These are phyloP conservation scores for Mastomys coucha DNA, from an alignment of 2,113 vertebrate species.

Conservation along the genomic window DNA sequence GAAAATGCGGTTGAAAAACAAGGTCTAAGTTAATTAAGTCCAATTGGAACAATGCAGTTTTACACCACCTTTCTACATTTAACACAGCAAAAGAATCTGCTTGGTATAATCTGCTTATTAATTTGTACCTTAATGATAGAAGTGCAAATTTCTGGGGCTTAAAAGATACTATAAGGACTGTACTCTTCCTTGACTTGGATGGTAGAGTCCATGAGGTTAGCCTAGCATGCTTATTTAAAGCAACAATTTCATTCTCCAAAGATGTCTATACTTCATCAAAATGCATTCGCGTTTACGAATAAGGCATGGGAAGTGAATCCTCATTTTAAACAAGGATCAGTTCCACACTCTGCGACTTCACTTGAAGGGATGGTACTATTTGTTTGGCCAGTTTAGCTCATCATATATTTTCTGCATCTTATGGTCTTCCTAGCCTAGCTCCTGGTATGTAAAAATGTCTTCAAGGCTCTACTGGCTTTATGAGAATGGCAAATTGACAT, in stretches of 20 bases:
- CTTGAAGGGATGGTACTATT: background rate
- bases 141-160: background rate
- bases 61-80: slow-evolving; percentile 12
- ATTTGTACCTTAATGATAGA: slow-evolving; percentile 1
- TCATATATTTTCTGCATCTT: background rate
- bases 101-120: too few relatives aligned
- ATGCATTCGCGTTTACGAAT: background rate
- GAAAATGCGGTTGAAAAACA: background rate
- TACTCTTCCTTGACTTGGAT: background rate
- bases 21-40: slow-evolving; percentile 17
- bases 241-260: background rate
- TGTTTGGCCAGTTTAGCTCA: background rate
- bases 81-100: background rate
- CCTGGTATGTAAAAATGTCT: slow-evolving; percentile 23
- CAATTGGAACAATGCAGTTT: slow-evolving; percentile 52
- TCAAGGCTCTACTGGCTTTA: background rate
- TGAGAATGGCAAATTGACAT: slow-evolving; percentile 13
- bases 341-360: background rate
- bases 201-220: background rate
- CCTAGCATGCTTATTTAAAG: background rate
- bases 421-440: background rate
- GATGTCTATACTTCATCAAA: background rate
- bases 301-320: background rate
- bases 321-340: slow-evolving; percentile 25
- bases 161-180: background rate